Base-by-base conservation (phyloP, 1,140 invertebrate species). In the Zaprionus gabonicus region DNA sequence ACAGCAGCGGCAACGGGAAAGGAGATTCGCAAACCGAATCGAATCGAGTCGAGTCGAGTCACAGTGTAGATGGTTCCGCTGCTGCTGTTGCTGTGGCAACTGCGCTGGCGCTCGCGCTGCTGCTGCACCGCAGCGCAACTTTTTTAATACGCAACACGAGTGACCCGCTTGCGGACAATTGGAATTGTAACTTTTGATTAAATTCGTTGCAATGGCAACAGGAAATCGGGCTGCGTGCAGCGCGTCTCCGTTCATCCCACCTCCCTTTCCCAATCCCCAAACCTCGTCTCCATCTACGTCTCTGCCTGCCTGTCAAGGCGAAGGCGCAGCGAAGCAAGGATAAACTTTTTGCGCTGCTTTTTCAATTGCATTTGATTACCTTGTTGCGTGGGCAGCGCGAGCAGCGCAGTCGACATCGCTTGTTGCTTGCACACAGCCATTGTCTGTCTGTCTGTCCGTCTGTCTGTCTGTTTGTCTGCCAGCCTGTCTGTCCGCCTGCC, bases 71-170 rank as follows among this genome's bases (percentile, higher is more conserved):
- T 46, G 41, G 41, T 46, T 46, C 41, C 41, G 41, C 41, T 44
- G 41, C n/a, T 41, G 38, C 15, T 41, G 38, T 15, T 41, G 38
- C 38, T 41, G 38, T 41, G 38, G 38, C 38, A 41, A 41, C 38
- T 41, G n/a, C 38, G 31, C 9, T 34, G 31, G 31, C 31, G 31
- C 31, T 34, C 9, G 38, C 38, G 38, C 38, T 41, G 38, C 38
- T n/a, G 15, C 38, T n/a, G 27, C 23, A 74, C 80, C 71, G 78
- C 75, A 81, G 84, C 46, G 66, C 57, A 88, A 88, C 84, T 88
- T 88, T 88, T 88, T 88, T 88, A 88, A 88, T 88, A 88, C 85
- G 85, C 85, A 88, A 88, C 85, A 88, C 85, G 85, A 88, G 81
- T 88, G 85, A 88, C 85, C 85, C 85, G 85, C 85, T 88, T 88